phyloP scores from a whole-genome alignment of 2,888 invertebrate species.

The Epinotia ramella region DNA sequence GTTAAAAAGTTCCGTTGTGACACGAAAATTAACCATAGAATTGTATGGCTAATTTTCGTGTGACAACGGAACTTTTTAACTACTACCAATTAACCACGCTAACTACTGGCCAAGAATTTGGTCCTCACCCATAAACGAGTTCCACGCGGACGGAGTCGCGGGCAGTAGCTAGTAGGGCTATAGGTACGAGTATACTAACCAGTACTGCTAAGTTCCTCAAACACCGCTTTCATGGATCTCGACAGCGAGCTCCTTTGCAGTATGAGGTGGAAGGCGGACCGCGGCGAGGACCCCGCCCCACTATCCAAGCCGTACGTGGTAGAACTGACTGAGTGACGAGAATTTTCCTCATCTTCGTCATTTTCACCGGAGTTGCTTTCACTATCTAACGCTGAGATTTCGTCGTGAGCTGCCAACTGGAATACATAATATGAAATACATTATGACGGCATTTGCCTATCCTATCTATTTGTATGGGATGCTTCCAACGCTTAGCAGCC shows the following conservation, averaged over 20 bases:
- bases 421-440: slow-evolving; percentile 42
- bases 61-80: too few relatives aligned
- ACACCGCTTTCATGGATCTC: slow-evolving; percentile 92
- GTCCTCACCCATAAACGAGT: too few relatives aligned
- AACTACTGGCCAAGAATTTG: too few relatives aligned
- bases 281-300: slow-evolving; percentile 61
- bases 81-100: too few relatives aligned
- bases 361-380: slow-evolving; percentile 75
- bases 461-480: too few relatives aligned
- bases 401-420: slow-evolving; percentile 85
- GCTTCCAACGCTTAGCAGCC: too few relatives aligned
- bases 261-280: slow-evolving; percentile 92
- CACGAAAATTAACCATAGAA: too few relatives aligned
- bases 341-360: slow-evolving; percentile 75
- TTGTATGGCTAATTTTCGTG: too few relatives aligned
- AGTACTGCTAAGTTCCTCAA: slow-evolving; percentile 89
- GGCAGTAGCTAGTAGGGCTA: too few relatives aligned
- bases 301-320: slow-evolving; percentile 66
- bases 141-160: too few relatives aligned
- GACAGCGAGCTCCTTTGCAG: slow-evolving; percentile 93
- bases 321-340: slow-evolving; percentile 73
- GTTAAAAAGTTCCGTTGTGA: too few relatives aligned
- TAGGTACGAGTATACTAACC: too few relatives aligned
- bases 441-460: not conserved
- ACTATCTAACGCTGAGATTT: slow-evolving; percentile 81